Evolutionary conservation across 2,113 vertebrate genomes (phyloP).

Genomic region (Pitta sordida): DNA sequence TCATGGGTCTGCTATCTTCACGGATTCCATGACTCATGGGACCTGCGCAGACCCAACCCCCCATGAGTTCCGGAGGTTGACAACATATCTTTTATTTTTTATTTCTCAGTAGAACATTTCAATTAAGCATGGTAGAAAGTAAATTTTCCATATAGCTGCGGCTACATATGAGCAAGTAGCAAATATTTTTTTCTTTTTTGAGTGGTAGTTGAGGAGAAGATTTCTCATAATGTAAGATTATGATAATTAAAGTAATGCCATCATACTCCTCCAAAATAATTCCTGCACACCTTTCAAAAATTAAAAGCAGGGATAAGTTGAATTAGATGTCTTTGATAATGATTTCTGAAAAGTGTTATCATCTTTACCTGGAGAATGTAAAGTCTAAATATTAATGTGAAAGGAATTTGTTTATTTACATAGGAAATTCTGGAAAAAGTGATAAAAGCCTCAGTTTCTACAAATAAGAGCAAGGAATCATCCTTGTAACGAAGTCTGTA

Average conservation of each 20-base stretch:
- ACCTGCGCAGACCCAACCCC: no score
- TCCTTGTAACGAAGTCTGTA: neutral
- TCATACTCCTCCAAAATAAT: neutral
- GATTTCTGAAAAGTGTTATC: neutral
- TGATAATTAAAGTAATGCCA: neutral
- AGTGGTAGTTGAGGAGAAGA: neutral
- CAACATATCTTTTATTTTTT: neutral
- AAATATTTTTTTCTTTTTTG: neutral
- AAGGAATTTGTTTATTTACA: neutral
- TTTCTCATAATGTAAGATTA: neutral
- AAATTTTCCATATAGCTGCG: neutral
- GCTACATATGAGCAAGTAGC: neutral
- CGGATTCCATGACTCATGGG: no score
- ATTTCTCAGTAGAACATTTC: neutral
- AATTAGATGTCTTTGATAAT: neutral
- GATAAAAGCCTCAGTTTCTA: neutral
- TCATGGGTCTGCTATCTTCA: no score
- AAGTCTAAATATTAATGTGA: neutral
- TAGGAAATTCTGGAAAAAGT: neutral
- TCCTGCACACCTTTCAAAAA: neutral
- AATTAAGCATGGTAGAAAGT: neutral
- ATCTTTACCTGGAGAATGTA: neutral
- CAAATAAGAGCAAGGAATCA: neutral
- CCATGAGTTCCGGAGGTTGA: no score
- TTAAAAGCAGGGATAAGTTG: neutral